Conservation (phyloP, 2,797 vertebrate species). For the Limnodromus scolopaceus region DNA sequence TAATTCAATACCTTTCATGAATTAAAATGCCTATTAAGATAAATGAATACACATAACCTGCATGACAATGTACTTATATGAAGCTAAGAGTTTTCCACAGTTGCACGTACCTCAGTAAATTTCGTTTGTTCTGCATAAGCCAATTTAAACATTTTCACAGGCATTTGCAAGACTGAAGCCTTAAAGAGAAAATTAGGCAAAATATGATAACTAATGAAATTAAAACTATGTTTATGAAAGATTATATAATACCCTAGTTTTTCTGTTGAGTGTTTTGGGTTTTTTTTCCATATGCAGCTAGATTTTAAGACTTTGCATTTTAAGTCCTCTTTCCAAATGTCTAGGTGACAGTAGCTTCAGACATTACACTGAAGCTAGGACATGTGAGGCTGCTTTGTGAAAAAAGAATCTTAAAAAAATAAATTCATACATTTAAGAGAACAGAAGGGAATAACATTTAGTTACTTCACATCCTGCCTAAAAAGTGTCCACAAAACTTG, state of each 20-base stretch:
- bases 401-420: not conserved
- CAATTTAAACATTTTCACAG: not conserved
- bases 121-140: not conserved
- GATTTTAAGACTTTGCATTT: not conserved
- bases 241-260: not conserved
- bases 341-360: not conserved
- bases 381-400: not conserved
- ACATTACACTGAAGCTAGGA: not conserved
- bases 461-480: not conserved
- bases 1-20: not conserved
- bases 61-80: not conserved
- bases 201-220: not conserved
- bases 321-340: not conserved
- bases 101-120: not conserved
- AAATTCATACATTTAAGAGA: not conserved
- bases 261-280: not conserved
- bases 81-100: not conserved
- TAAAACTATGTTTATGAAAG: not conserved
- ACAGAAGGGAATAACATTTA: not conserved
- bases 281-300: not conserved
- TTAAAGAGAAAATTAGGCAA: not conserved
- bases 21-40: not conserved
- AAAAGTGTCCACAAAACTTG: not conserved
- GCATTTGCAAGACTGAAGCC: not conserved
- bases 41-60: not conserved